Evolutionary conservation across 2,113 vertebrate species (phyloP).

Genomic region (Passer domesticus): DNA sequence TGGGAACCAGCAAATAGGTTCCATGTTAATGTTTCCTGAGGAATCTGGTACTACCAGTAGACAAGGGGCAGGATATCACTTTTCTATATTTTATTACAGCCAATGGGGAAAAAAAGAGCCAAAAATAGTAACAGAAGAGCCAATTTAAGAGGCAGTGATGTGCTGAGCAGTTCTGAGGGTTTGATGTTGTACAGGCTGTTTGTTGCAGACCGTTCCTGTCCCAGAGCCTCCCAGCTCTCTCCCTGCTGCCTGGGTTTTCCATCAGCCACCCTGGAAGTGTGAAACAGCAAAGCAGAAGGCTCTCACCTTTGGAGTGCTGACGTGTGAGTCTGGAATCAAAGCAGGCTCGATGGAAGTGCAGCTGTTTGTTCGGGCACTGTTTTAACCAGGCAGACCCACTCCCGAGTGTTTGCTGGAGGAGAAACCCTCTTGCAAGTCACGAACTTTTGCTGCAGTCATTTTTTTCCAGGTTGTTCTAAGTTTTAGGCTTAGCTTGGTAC

Average conservation of each 20-base stretch:
- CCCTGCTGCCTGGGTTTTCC: neutral
- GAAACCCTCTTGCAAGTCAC: neutral
- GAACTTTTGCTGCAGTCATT: neutral
- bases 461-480: neutral
- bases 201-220: neutral
- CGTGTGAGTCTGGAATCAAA: neutral
- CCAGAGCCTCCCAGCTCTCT: neutral
- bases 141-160: neutral
- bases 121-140: neutral
- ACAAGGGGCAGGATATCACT: neutral
- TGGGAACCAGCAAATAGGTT: neutral
- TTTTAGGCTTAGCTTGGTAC: neutral
- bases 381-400: neutral
- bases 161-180: neutral
- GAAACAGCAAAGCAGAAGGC: neutral
- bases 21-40: neutral
- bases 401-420: neutral
- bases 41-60: neutral
- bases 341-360: neutral
- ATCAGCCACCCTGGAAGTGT: neutral
- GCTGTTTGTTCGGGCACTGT: neutral
- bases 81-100: neutral
- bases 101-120: neutral
- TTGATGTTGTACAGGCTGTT: neutral
- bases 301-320: neutral